These are phyloP conservation scores for Nicator chloris DNA, from an alignment of 2,113 vertebrate genomes.

Conservation along the genomic window DNA sequence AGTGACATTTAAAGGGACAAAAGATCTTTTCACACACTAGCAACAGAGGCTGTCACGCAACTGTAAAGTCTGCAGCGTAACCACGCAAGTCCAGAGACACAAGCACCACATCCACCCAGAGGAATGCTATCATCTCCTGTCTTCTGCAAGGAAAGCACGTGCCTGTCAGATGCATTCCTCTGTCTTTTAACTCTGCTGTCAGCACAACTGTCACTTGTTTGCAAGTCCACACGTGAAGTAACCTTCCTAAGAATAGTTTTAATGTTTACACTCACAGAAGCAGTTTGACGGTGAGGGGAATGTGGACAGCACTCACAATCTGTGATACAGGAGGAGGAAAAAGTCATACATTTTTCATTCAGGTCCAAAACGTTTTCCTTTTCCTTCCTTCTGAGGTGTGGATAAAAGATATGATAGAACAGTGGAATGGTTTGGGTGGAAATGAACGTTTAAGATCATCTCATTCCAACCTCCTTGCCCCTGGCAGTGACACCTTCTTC, in stretches of 20 bases:
- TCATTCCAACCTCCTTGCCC: fast-evolving
- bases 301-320: not conserved
- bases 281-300: not conserved
- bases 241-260: not conserved
- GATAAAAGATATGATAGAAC: not conserved
- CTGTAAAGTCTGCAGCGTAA: fast-evolving
- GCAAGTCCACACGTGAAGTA: not conserved
- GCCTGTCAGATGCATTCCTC: not conserved
- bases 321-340: not conserved
- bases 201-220: not conserved
- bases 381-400: not conserved
- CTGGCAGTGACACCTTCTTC: not conserved
- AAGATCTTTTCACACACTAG: not conserved
- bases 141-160: not conserved
- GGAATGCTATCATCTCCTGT: not conserved
- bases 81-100: not conserved
- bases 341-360: not conserved
- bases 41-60: not conserved
- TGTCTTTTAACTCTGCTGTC: not conserved
- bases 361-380: not conserved
- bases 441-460: not conserved
- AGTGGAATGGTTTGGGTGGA: not conserved
- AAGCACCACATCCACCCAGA: not conserved
- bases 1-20: constrained; percentile 13
- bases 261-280: not conserved